Conservation (phyloP, 2,888 invertebrate genomes). For the Drosophila formosana region DNA sequence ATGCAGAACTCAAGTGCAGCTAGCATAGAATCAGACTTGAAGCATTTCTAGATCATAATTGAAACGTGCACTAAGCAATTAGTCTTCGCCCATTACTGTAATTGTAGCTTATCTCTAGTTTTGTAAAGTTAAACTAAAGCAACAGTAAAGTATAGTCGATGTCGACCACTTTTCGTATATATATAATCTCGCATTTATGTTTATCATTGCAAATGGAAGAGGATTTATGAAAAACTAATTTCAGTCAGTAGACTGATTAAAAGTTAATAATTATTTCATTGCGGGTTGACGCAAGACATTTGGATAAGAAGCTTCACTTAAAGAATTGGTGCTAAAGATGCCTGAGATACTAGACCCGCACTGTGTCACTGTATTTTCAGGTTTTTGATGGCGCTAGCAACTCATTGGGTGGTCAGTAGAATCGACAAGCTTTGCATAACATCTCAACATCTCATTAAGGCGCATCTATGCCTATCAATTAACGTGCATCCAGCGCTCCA, state of each 20-base stretch:
- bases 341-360: slow-evolving; percentile 26
- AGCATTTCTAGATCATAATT: slow-evolving; percentile 54
- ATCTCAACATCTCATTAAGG: background rate
- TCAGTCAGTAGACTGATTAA: no score
- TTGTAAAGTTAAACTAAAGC: slow-evolving; percentile 37
- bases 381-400: slow-evolving; percentile 57
- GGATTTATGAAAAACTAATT: background rate
- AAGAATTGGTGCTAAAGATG: slow-evolving; percentile 45
- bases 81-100: slow-evolving; percentile 24
- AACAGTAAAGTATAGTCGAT: slow-evolving; percentile 36
- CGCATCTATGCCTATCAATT: slow-evolving; percentile 93
- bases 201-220: background rate
- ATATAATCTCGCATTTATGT: background rate
- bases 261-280: slow-evolving; percentile 20
- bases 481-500: slow-evolving; percentile 94
- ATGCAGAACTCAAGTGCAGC: slow-evolving; percentile 49
- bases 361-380: slow-evolving; percentile 55
- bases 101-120: slow-evolving; percentile 26
- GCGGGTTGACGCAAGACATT: background rate
- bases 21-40: slow-evolving; percentile 52
- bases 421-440: background rate
- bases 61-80: slow-evolving; percentile 7
- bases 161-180: slow-evolving; percentile 37
- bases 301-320: slow-evolving; percentile 2
- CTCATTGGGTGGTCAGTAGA: slow-evolving; percentile 79